Conservation (phyloP, 1,140 invertebrate genomes). For the Brachystomella parvula region DNA sequence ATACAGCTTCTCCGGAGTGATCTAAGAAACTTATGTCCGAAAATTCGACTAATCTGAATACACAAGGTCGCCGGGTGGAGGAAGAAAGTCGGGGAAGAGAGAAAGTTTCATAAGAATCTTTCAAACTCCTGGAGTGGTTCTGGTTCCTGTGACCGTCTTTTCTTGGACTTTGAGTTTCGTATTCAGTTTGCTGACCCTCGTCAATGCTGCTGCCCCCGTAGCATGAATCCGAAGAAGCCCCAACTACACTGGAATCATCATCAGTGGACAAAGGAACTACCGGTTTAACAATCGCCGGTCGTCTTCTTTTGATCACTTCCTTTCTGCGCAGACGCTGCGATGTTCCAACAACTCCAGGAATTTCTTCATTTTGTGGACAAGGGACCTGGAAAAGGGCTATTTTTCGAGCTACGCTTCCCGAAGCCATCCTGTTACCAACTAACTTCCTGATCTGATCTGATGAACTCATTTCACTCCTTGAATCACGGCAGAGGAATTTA, state of each 20-base stretch:
- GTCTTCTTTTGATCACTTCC: background rate
- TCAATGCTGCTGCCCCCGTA: background rate
- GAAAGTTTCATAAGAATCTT: conserved; percentile 10
- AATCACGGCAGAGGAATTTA: too few species aligned
- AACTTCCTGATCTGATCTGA: too few species aligned
- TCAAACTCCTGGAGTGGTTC: background rate
- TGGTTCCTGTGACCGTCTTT: background rate
- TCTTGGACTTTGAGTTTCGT: background rate
- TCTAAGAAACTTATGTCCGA: too few species aligned
- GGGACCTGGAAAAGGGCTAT: conserved; percentile 27
- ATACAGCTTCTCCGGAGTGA: too few species aligned
- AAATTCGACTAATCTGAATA: conserved; percentile 10
- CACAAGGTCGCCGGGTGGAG: background rate
- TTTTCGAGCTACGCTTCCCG: conserved; percentile 27
- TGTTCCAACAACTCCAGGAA: too few species aligned
- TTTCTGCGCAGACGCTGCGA: background rate
- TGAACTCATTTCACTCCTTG: too few species aligned
- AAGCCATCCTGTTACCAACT: conserved; percentile 7
- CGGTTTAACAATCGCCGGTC: background rate
- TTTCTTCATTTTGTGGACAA: background rate
- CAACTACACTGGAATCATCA: background rate
- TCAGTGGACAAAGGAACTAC: background rate
- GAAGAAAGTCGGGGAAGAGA: background rate
- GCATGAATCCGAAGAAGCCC: background rate
- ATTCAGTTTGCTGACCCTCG: background rate